These are phyloP conservation scores for Chrysaora quinquecirrha DNA, from an alignment of 30 jellyfish, hydroid and myxozoan species.

Conservation along the genomic window DNA sequence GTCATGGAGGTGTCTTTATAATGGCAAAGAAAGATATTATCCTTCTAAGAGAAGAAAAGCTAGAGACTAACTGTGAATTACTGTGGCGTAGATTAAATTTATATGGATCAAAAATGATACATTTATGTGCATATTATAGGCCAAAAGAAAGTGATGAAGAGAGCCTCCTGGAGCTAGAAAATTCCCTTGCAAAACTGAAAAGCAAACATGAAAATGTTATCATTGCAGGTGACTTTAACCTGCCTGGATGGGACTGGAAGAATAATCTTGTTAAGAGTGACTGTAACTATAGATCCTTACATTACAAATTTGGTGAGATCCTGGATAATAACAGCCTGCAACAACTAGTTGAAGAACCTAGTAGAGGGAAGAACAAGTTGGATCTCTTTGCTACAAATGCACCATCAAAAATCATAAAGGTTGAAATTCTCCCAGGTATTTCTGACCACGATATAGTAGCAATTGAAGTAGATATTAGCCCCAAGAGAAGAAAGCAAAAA, in stretches of 20 bases:
- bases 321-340: slow-evolving; percentile 6
- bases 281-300: background rate
- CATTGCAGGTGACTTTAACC: slow-evolving; percentile 33
- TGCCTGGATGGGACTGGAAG: slow-evolving; percentile 54
- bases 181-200: slow-evolving; percentile 10
- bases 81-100: slow-evolving; percentile 20
- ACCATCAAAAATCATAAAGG: slow-evolving; percentile 1
- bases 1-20: slow-evolving; percentile 43
- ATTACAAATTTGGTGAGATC: background rate
- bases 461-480: slow-evolving; percentile 28
- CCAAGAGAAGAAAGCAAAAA: slow-evolving; percentile 12
- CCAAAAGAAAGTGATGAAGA: slow-evolving; percentile 25
- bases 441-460: slow-evolving; percentile 20
- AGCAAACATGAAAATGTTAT: slow-evolving; percentile 3
- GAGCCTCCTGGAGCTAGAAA: slow-evolving; percentile 25
- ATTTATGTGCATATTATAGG: slow-evolving; percentile 22
- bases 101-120: slow-evolving; percentile 4
- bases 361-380: slow-evolving; percentile 20
- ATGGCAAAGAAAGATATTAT: slow-evolving; percentile 24
- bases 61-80: slow-evolving; percentile 35
- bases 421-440: slow-evolving; percentile 16
- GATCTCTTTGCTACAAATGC: slow-evolving; percentile 10
- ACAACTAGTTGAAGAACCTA: slow-evolving; percentile 25
- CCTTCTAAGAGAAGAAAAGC: slow-evolving; percentile 25
- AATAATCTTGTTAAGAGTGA: slow-evolving; percentile 1